These are phyloP conservation scores for Agrochola litura DNA, from an alignment of 2,888 invertebrate genomes.

Conservation along the genomic window DNA sequence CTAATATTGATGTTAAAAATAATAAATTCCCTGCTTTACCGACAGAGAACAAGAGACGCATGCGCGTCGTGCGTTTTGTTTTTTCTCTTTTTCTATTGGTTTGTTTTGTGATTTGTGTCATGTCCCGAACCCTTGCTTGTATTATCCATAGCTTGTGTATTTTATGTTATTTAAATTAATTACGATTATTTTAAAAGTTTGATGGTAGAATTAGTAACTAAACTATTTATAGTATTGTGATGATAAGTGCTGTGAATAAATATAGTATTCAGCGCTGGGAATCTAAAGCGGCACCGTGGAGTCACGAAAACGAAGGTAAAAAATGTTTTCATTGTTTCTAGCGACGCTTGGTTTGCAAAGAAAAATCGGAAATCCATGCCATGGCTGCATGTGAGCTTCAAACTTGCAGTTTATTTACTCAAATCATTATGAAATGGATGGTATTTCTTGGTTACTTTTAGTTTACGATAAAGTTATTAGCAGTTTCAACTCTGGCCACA, in stretches of 20 bases:
- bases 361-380: constrained; percentile 78
- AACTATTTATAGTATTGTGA: constrained; percentile 87
- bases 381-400: constrained; percentile 18
- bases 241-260: constrained; percentile 90
- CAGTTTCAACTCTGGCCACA: constrained; percentile 70
- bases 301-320: constrained; percentile 91
- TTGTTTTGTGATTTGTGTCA: constrained; percentile 89
- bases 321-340: constrained; percentile 85
- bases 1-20: constrained; percentile 76
- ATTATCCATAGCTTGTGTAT: constrained; percentile 84
- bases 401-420: constrained; percentile 21
- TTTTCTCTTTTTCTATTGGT: constrained; percentile 87
- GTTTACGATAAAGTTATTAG: constrained; percentile 35
- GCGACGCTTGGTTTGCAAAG: constrained; percentile 75
- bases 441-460: constrained; percentile 43
- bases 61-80: constrained; percentile 84
- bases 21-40: constrained; percentile 78
- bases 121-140: constrained; percentile 86
- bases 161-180: constrained; percentile 83
- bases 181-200: constrained; percentile 77
- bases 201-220: constrained; percentile 84
- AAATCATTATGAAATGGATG: constrained; percentile 1
- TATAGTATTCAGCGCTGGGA: constrained; percentile 88
- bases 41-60: constrained; percentile 82
- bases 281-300: constrained; percentile 91